Evolutionary conservation across 1,140 invertebrate species (phyloP).

Genomic region (Pissodes strobi): DNA sequence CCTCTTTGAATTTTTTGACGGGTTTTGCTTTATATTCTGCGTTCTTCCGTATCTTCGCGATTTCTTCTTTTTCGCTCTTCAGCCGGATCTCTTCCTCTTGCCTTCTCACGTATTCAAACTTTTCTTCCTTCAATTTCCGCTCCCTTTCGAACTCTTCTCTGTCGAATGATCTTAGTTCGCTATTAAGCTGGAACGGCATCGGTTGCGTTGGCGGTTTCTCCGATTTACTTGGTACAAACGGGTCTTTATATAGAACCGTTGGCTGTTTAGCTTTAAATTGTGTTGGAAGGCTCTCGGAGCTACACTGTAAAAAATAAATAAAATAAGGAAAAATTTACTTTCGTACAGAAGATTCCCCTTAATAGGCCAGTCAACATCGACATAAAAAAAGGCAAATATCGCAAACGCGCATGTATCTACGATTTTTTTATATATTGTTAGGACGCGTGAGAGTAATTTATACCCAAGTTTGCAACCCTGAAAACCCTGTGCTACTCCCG

Average conservation of each 20-base stretch:
- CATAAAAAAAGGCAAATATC: no score
- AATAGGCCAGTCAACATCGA: no score
- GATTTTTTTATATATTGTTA: no score
- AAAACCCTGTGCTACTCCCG: no score
- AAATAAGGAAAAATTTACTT: no score
- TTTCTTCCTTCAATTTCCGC: slow-evolving; percentile 54
- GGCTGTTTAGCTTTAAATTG: slow-evolving; percentile 59
- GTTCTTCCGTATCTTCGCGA: slow-evolving; percentile 25
- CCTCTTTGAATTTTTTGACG: slow-evolving; percentile 34
- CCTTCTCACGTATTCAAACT: slow-evolving; percentile 38
- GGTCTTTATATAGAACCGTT: slow-evolving; percentile 57
- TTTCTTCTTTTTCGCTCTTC: slow-evolving; percentile 2
- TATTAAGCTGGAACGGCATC: slow-evolving; percentile 57
- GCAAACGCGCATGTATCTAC: no score
- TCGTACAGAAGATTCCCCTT: no score
- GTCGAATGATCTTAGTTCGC: slow-evolving; percentile 56
- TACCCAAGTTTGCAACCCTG: no score
- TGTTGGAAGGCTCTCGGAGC: slow-evolving; percentile 1
- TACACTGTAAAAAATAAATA: no score
- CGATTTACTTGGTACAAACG: slow-evolving; percentile 57
- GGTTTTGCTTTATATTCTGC: slow-evolving; percentile 39
- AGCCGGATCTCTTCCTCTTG: slow-evolving; percentile 6
- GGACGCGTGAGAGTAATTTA: no score
- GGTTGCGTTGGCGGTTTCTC: slow-evolving; percentile 38
- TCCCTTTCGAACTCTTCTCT: slow-evolving; percentile 56